Base-by-base conservation (phyloP, 1,140 invertebrate genomes). In the Bathynomus jamesi region DNA sequence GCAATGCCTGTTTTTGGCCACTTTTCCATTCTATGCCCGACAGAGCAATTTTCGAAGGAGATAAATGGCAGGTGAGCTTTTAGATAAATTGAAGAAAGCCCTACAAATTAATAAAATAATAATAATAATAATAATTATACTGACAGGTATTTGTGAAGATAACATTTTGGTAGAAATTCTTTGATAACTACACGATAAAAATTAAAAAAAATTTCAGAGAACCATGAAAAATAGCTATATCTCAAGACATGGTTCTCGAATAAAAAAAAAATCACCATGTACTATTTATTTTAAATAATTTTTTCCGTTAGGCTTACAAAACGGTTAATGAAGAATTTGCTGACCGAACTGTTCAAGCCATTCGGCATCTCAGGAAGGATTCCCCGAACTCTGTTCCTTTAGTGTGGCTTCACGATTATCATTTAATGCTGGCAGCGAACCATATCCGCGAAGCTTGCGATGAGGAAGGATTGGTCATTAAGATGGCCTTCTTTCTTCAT, bases 361-460 rank as follows among this genome's bases (percentile, higher is more conserved):
- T 95, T 29, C 72, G 76, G 32, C 46, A 74, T 10, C 65, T 78
- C 8, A 53, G 76, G 24, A 78, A 90, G 53, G 85, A 86, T 8
- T 83, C 86, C 32, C 84, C 81, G 74, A 88, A 85, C 67, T 84
- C 83, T 78, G 85, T 83, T 3, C 92, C 92, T 0, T 85, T 95
- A 24, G 87, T 95, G 0, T 95, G 93, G 93, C 87, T 95, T n/a
- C 93, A 95, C 78, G 93, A 96, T 81, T 96, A 96, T 82, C 93
- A 95, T 79, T 83, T 96, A 4, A 93, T 94, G 91, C 81, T 93
- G 71, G 90, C 91, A 3, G 90, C 92, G n/a, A 93, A 91, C 80
- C 91, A 90, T 87, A 90, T 95, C 29, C 85, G 93, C 80, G 83
- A 89, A 83, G 85, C 85, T 4, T 89, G 89, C 10, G 91, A 93